Base-by-base conservation (phyloP, 2,888 invertebrate genomes). In the Caenorhabditis parvicauda region DNA sequence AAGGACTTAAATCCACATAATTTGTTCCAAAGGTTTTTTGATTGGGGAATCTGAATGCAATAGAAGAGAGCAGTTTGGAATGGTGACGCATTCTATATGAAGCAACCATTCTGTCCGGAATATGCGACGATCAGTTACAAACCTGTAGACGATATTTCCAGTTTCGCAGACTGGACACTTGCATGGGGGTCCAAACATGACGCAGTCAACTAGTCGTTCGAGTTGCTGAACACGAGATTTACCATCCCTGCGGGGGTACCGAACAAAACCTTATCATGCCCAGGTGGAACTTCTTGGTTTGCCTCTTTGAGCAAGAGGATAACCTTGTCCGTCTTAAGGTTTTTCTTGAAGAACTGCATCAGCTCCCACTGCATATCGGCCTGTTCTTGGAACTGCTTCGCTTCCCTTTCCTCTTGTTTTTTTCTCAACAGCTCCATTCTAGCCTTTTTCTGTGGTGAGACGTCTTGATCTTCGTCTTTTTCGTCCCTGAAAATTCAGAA, bases 101-200 rank as follows among this genome's bases (percentile, higher is more conserved):
- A n/a, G n/a, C n/a, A n/a, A 6, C n/a, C 7, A n/a, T 1, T 14
- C n/a, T 6, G 39, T 6, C n/a, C 12, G 39, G 17, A 39, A 39
- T n/a, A 6, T 88, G 87, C 35, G 86, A 83, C 21, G n/a, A n/a
- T n/a, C n/a, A n/a, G n/a, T 89, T 44, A 28, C 37, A 53, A 42
- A 59, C 66, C 54, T 57, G 42, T 52, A 71, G 5, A 64, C 48
- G 7, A 68, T 17, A n/a, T 59, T 57, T 9, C 72, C 72, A 17
- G 44, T 47, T 0, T 43, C 86, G 80, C 96, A 98, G 72, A 89
- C 88, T 0, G 87, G 82, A 76, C 96, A 98, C 0, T 87, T 87
- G 59, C 86, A 82, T 2, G 92, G 84, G 2, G 88, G 87, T 28
- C 96, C 98, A 84, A 96, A 98, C 0, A 88, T 86, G 87, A 96